Evolutionary conservation across 2,888 invertebrate species (phyloP), one percentile per base, ranked within the genome.

Genomic region (Hirtodrosophila trivittata): DNA sequence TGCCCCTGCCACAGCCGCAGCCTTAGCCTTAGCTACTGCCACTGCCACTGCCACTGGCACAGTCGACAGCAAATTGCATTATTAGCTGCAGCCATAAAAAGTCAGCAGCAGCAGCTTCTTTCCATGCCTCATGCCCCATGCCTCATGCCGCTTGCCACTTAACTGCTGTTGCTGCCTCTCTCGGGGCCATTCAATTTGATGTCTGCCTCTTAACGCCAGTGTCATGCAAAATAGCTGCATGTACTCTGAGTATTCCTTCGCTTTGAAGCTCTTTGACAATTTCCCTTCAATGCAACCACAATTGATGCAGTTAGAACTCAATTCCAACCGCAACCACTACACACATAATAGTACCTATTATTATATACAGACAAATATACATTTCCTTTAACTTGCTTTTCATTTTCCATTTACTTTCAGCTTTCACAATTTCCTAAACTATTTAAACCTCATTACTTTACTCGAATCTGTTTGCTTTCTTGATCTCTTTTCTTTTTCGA

Each of bases 51-150:
- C 25, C 33, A 14, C 56, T 42, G 68, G 41, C 59, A 38, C 62
- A 47, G 55, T 45, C 76, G 49, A 62, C 78, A 75, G 78, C 80
- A 80, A 80, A 80, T 80, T 80, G 84, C 80, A 86, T 83, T 80
- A 80, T 80, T 86, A 80, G 80, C 86, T 66, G 81, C 64, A 69
- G 64, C 77, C 86, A 80, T 78, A 78, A 78, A 78, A 86, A 69
- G 59, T 77, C 70, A 59, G 56, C 47, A 50, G 51, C 56, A 52
- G 38, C 68, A 33, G 42, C 33, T n/a, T 37, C 50, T 26, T 18
- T 42, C 41, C 32, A 14, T 43, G 18, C 47, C 49, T 8, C 9
- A 4, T 45, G 35, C 56, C 43, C 3, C 50, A 30, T 33, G 52
- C 41, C 26, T 3, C 32, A 33, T 35, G 14, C 54, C n/a, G 1